Evolutionary conservation across 2,888 invertebrate species (phyloP).

Genomic region (Patella pellucida): DNA sequence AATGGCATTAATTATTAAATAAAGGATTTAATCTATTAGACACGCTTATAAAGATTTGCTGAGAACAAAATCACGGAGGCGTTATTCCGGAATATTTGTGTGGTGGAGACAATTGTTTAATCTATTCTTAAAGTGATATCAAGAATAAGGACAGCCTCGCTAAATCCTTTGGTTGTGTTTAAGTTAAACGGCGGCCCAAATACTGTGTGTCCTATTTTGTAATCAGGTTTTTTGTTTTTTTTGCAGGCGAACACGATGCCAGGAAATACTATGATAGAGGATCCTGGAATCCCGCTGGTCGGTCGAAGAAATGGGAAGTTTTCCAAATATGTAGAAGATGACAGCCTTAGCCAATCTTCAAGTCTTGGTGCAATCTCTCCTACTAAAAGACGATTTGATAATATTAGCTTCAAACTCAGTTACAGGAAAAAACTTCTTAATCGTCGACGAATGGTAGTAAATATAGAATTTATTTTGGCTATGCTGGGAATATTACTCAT

Average conservation of each 20-base stretch:
- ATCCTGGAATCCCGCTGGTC: constrained; percentile 57
- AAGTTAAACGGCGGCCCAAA: too few relatives aligned
- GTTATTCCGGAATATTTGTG: too few relatives aligned
- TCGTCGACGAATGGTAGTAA: constrained; percentile 46
- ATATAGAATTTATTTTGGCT: constrained; percentile 48
- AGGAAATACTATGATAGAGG: constrained; percentile 38
- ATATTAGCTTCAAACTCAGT: constrained; percentile 53
- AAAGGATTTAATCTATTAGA: too few relatives aligned
- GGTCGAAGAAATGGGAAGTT: constrained; percentile 46
- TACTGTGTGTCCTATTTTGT: too few relatives aligned
- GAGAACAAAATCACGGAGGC: too few relatives aligned
- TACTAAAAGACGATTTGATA: constrained; percentile 42
- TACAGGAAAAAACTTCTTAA: constrained; percentile 47
- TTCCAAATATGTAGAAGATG: constrained; percentile 48
- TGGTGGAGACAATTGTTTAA: too few relatives aligned
- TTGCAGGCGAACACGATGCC: constrained; percentile 25
- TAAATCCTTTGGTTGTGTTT: too few relatives aligned
- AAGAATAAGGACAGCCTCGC: too few relatives aligned
- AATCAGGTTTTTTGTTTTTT: not conserved
- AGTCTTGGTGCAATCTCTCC: constrained; percentile 24
- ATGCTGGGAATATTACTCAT: constrained; percentile 51
- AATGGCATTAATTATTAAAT: too few relatives aligned
- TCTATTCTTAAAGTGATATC: too few relatives aligned
- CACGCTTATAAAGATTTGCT: too few relatives aligned
- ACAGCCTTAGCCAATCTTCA: constrained; percentile 31